Evolutionary conservation across 2,888 invertebrate species (phyloP).

Genomic region (Pachycephus smyrnensis): DNA sequence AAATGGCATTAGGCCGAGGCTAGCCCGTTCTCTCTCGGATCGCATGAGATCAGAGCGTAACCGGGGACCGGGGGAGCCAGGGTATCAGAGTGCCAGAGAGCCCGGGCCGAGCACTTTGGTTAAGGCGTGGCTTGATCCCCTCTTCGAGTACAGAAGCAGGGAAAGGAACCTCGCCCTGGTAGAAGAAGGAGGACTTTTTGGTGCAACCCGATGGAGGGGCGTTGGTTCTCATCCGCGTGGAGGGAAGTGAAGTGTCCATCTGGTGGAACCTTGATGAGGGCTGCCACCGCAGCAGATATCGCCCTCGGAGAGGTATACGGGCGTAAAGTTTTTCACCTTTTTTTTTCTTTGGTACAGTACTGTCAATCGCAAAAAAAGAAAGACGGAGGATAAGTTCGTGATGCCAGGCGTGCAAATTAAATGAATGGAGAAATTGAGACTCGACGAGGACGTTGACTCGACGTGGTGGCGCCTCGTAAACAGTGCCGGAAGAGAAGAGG

Average conservation of each 20-base stretch:
- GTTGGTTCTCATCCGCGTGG: background rate
- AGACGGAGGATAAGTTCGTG: background rate
- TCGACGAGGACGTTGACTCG: slow-evolving; percentile 40
- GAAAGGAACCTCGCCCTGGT: slow-evolving; percentile 16
- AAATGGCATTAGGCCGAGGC: background rate
- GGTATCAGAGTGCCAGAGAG: background rate
- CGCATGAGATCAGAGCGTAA: background rate
- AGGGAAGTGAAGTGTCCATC: background rate
- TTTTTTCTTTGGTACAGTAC: background rate
- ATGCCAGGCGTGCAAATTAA: slow-evolving; percentile 11
- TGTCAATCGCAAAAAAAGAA: background rate
- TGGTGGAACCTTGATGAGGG: background rate
- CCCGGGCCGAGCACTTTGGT: slow-evolving; percentile 6
- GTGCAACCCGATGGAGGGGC: slow-evolving; percentile 20
- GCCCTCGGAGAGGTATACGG: background rate
- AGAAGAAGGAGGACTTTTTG: slow-evolving; percentile 25
- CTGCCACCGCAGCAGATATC: background rate
- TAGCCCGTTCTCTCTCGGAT: background rate
- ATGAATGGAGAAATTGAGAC: slow-evolving; percentile 39
- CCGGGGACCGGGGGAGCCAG: background rate
- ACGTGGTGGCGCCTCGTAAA: slow-evolving; percentile 29
- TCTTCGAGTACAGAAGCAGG: slow-evolving; percentile 11
- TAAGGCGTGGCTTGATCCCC: slow-evolving; percentile 27
- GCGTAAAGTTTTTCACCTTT: background rate
- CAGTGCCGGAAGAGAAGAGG: slow-evolving; percentile 26